Percentiles rank a stretch among this genome's conserved stretches.
phyloP scores from a whole-genome alignment of 2,113 vertebrate genomes.

The Chaenocephalus aceratus region DNA sequence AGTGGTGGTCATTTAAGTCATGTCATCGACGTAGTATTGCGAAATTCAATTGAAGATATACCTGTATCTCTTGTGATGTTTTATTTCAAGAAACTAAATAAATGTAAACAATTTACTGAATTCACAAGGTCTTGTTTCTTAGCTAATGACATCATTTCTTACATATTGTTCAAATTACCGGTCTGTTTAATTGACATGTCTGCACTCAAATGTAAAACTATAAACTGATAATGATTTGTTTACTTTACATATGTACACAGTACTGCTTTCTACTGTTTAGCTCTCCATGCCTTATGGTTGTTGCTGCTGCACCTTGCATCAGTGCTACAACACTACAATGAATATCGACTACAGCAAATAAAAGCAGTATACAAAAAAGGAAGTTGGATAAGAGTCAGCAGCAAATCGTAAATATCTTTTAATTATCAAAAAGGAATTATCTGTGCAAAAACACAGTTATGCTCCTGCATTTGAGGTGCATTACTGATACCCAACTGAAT shows the following conservation, averaged over 20 bases:
- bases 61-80: slow-evolving; percentile 19
- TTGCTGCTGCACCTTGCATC: background rate
- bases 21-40: background rate
- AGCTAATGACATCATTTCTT: background rate
- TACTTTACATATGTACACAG: background rate
- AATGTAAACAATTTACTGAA: slow-evolving; percentile 6
- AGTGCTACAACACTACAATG: background rate
- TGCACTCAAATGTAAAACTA: background rate
- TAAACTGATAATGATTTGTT: background rate
- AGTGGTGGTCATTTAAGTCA: background rate
- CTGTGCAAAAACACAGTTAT: slow-evolving; percentile 8
- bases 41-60: background rate
- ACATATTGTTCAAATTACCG: no score
- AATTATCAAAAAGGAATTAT: slow-evolving; percentile 31
- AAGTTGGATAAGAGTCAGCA: background rate
- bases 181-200: background rate
- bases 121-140: background rate
- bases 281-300: background rate
- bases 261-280: background rate
- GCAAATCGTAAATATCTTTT: slow-evolving; percentile 30
- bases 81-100: slow-evolving; percentile 35
- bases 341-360: background rate
- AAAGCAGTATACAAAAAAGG: background rate
- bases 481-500: background rate
- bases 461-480: slow-evolving; percentile 5